phyloP scores from a whole-genome alignment of 2,888 invertebrate species.

The Ophonus ardosiacus region DNA sequence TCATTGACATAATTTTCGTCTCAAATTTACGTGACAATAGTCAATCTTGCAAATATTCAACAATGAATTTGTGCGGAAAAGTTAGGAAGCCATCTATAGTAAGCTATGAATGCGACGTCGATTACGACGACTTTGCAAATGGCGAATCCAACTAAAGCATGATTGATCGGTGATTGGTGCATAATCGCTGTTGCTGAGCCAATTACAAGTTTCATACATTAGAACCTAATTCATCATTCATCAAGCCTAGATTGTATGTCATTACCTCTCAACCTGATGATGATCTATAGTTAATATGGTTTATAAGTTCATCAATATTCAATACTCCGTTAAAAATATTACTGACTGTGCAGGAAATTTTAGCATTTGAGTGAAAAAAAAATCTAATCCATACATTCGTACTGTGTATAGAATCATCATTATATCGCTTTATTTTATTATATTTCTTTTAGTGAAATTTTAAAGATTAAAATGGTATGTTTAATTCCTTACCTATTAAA shows the following conservation, averaged over 20 bases:
- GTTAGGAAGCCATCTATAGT: background rate
- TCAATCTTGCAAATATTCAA: background rate
- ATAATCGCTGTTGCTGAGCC: conserved; percentile 23
- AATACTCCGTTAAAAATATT: too few relatives aligned
- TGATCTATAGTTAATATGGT: background rate
- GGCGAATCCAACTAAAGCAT: conserved; percentile 28
- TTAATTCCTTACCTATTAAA: too few relatives aligned
- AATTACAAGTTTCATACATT: conserved; percentile 41
- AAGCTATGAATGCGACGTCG: background rate
- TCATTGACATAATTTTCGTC: background rate
- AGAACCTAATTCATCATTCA: conserved; percentile 40
- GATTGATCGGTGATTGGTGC: conserved; percentile 28
- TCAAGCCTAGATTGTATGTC: conserved; percentile 35
- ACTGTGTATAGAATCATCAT: too few relatives aligned
- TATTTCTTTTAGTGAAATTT: too few relatives aligned
- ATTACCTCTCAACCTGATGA: conserved; percentile 1
- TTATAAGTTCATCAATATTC: background rate
- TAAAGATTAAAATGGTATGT: too few relatives aligned
- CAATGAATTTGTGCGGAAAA: background rate
- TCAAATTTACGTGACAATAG: background rate
- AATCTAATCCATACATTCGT: too few relatives aligned
- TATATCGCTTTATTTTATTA: too few relatives aligned
- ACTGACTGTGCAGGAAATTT: too few relatives aligned
- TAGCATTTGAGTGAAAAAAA: too few relatives aligned
- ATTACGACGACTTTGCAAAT: background rate